Percentiles rank a stretch among this genome's conserved stretches.
These are phyloP conservation scores for Acleris emargana DNA, from an alignment of 2,888 invertebrate genomes.

Conservation along the genomic window DNA sequence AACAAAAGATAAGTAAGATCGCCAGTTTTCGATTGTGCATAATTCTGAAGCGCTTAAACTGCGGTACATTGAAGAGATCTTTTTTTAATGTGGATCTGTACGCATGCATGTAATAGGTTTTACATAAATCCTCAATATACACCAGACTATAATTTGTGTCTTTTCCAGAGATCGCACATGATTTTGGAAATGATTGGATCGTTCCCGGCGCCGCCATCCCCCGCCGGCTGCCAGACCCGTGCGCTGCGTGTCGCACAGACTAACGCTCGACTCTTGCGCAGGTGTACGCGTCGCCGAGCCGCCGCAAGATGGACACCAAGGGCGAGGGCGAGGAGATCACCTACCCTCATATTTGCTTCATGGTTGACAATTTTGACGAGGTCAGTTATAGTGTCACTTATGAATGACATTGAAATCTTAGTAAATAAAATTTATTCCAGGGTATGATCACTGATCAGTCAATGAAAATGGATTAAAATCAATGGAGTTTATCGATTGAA, in stretches of 20 bases:
- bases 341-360: conserved; percentile 99
- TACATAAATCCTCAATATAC: too few species aligned
- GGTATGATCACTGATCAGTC: too few species aligned
- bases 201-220: neutral
- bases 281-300: conserved; percentile 98
- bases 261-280: conserved; percentile 42
- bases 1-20: too few species aligned
- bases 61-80: too few species aligned
- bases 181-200: neutral
- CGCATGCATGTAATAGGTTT: too few species aligned
- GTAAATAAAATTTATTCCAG: too few species aligned
- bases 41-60: too few species aligned
- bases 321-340: conserved; percentile 99
- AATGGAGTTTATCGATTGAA: too few species aligned
- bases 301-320: conserved; percentile 98
- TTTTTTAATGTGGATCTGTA: too few species aligned
- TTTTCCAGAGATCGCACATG: neutral
- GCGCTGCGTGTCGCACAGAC: neutral
- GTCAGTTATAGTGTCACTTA: conserved; percentile 68
- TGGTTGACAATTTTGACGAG: conserved; percentile 99
- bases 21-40: too few species aligned
- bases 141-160: neutral
- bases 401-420: too few species aligned
- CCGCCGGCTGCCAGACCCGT: conserved; percentile 1
- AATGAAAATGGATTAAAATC: too few species aligned